Base-by-base conservation (phyloP, 2,797 vertebrate species). In the Chrysolophus pictus region DNA sequence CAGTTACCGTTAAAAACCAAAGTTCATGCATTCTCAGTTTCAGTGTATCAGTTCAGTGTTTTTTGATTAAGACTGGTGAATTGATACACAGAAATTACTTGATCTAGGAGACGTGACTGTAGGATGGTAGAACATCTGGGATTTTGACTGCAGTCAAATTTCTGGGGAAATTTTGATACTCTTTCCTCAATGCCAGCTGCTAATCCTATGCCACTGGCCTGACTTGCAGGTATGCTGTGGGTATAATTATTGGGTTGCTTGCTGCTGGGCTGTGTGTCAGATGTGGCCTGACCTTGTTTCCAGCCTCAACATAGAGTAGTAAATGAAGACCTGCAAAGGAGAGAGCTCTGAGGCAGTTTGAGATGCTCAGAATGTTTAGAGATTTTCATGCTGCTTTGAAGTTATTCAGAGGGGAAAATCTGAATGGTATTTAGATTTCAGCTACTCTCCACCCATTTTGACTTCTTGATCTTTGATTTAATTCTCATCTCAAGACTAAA, bases 391-490 rank as follows among this genome's bases (percentile, higher is more conserved):
- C 41, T 71, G 28, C 75, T 92, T 85, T 69, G 49, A 84, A 87
- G 69, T 75, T 80, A 67, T n/a, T 85, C 72, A 83, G 41, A 68
- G 31, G 31, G 29, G 13, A 4, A 42, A 86, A 64, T 21, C 47
- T 56, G 26, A 44, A 55, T 13, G 10, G 41, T 83, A 17, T 39
- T 71, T 55, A 80, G 14, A 14, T 51, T 77, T 92, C 68, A 77
- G 73, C 65, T 84, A 41, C 31, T 91, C 26, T 87, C 69, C 14
- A 35, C 29, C 37, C 53, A 11, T 91, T 94, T 80, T 87, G 68
- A 84, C 44, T 91, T 42, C 75, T 88, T 94, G 44, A 73, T 92
- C 72, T 93, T 91, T 91, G 22, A 92, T 91, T 95, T 35, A 46
- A 33, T 53, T 93, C 59, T 90, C 35, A 18, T 76, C 23, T 93